Evolutionary conservation across 1,140 invertebrate genomes (phyloP), one percentile per base, ranked within the genome.

Genomic region (Drosophila sulfurigaster): DNA sequence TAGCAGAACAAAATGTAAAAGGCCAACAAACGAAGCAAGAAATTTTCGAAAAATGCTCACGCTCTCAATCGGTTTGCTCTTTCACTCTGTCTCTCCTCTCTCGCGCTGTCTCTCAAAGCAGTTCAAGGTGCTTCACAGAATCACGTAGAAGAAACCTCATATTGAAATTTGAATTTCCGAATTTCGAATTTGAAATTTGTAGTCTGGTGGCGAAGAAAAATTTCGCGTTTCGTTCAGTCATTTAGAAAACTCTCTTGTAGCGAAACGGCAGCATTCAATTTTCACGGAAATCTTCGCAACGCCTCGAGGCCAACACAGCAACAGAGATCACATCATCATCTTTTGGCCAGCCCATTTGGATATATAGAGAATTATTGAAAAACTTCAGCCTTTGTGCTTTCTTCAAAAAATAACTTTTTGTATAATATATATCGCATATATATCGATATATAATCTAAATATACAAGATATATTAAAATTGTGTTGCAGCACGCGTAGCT

Each of bases 241-340:
- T 91, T 92, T 91, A 86, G 91, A 86, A 85, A 88, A 89, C 73
- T 91, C 91, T 91, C 91, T 91, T 91, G 81, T 91, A 92, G 83
- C 79, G 67, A 82, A 71, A 71, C 87, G 87, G 91, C 87, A 91
- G 87, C 91, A 91, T 82, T 81, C 35, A n/a, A 78, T 82, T 89
- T 91, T 81, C 86, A 90, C 87, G 87, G 82, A 90, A 86, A 91
- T 91, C 87, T 91, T 82, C 87, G 88, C 82, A 87, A 52, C 63
- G 69, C 78, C 77, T 67, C 85, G 81, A 89, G 81, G 80, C 85
- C 81, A 83, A 70, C 11, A 54, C 68, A 32, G 32, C 35, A 38
- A 10, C 35, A 38, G 20, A 25, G 20, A 25, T 25, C 20, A 25
- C 20, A 25, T 25, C 69, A 71, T 58, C 32, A 35, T 71, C 60